Evolutionary conservation across 1,140 invertebrate species (phyloP).

Genomic region (Apis laboriosa): DNA sequence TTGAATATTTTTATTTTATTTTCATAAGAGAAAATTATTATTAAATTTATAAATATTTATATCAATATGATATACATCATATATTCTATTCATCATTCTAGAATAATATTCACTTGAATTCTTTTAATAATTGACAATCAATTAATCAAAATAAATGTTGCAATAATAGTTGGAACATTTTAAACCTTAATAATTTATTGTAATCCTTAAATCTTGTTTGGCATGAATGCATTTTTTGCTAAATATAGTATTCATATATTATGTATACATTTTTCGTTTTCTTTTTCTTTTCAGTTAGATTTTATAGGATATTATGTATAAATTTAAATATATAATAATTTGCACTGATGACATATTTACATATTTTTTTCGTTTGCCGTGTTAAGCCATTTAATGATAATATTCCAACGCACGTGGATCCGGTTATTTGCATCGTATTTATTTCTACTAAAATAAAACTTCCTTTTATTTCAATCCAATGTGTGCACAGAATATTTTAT

Average conservation of each 20-base stretch:
- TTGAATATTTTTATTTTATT: too few species aligned
- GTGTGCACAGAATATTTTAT: neutral
- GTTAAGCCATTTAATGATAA: neutral
- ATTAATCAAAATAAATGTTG: neutral
- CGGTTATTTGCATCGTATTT: conserved; percentile 7
- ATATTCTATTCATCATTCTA: too few species aligned
- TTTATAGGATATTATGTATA: too few species aligned
- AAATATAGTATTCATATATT: too few species aligned
- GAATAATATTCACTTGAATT: too few species aligned
- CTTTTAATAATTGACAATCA: too few species aligned
- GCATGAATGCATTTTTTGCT: neutral
- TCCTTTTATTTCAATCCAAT: neutral
- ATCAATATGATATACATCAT: too few species aligned
- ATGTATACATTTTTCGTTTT: neutral
- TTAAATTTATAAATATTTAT: too few species aligned
- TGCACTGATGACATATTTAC: neutral
- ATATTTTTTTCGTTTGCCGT: too few species aligned
- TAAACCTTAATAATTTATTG: too few species aligned
- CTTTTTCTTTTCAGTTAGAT: neutral
- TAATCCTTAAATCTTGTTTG: neutral
- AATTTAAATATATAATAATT: too few species aligned
- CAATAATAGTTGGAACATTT: neutral
- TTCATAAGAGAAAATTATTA: too few species aligned
- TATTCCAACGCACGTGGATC: neutral
- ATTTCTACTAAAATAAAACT: neutral